These are phyloP conservation scores for Philonicus albiceps DNA, from an alignment of 2,888 invertebrate genomes.

Conservation along the genomic window DNA sequence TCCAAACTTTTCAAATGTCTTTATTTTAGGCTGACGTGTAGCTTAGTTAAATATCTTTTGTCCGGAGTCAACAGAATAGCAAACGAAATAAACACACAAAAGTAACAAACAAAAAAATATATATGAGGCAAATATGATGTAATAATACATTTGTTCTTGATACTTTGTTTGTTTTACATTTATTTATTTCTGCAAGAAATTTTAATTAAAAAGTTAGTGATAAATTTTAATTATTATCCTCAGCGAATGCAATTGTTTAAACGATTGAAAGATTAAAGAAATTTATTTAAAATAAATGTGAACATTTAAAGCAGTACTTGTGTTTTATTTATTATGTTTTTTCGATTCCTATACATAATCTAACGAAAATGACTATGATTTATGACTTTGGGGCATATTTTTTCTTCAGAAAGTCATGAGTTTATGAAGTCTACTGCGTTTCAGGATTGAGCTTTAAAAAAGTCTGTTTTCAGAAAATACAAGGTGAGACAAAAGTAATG, in stretches of 20 bases:
- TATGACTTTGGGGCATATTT: no score
- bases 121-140: neutral
- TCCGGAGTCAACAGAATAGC: neutral
- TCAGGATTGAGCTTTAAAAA: no score
- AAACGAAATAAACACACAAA: neutral
- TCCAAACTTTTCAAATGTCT: neutral
- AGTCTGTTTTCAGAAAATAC: no score
- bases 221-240: slow-evolving; percentile 21
- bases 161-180: slow-evolving; percentile 1
- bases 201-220: slow-evolving; percentile 8
- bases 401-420: no score
- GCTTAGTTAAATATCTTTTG: slow-evolving; percentile 4
- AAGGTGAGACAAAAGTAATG: no score
- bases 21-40: neutral
- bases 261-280: slow-evolving; percentile 3
- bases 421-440: no score
- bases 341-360: no score
- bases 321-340: neutral
- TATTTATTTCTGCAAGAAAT: slow-evolving; percentile 17
- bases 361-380: no score
- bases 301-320: slow-evolving; percentile 1
- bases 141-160: neutral
- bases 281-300: slow-evolving; percentile 31
- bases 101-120: neutral
- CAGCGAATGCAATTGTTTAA: slow-evolving; percentile 28